A percentile compares a stretch with the other conserved stretches of the same genome.
Evolutionary conservation across 1,140 invertebrate species (phyloP).

Genomic region (Drepana arcuata): DNA sequence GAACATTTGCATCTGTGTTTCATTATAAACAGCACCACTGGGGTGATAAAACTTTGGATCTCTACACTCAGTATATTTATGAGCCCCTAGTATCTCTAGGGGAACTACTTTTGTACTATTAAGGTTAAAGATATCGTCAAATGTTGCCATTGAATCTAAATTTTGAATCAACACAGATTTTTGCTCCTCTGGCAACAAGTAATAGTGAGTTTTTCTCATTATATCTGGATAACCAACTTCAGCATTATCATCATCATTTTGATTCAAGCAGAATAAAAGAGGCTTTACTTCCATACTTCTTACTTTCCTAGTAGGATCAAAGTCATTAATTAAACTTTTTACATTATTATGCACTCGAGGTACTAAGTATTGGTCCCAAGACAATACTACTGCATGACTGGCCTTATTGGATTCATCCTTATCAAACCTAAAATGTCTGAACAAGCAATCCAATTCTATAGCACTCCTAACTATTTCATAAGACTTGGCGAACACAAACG

Average conservation of each 20-base stretch:
- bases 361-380: constrained; percentile 78
- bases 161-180: constrained; percentile 49
- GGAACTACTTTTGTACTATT: constrained; percentile 30
- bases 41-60: constrained; percentile 47
- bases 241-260: constrained; percentile 60
- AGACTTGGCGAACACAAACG: constrained; percentile 61
- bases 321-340: constrained; percentile 50
- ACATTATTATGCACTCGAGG: constrained; percentile 71
- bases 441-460: constrained; percentile 77
- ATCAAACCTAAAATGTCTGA: constrained; percentile 65
- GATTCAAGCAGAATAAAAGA: constrained; percentile 62
- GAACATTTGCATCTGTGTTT: constrained; percentile 63
- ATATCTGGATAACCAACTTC: constrained; percentile 60
- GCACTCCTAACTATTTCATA: constrained; percentile 65
- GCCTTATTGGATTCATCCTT: constrained; percentile 61
- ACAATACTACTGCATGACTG: constrained; percentile 71
- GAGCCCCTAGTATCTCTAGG: constrained; percentile 45
- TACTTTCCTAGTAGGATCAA: constrained; percentile 51
- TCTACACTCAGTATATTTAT: constrained; percentile 64
- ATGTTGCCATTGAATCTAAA: constrained; percentile 55
- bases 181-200: constrained; percentile 38
- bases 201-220: constrained; percentile 66
- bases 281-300: constrained; percentile 40
- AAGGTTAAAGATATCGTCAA: constrained; percentile 59
- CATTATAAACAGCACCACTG: constrained; percentile 50